Evolutionary conservation across 2,797 vertebrate genomes (phyloP).

Genomic region (Megalops cyprinoides): DNA sequence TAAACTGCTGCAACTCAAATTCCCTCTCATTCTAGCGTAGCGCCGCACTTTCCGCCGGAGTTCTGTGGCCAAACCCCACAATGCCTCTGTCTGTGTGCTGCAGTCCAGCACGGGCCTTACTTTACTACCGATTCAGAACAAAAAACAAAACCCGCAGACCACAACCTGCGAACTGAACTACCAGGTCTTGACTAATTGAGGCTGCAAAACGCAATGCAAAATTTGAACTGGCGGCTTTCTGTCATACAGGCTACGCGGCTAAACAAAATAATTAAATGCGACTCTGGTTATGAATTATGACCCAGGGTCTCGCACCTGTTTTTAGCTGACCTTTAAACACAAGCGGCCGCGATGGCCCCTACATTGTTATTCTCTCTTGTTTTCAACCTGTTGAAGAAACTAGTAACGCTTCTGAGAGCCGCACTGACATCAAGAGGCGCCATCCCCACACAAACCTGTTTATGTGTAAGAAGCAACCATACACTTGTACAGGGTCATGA

Average conservation of each 20-base stretch:
- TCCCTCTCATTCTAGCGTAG: not conserved
- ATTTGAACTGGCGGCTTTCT: not conserved
- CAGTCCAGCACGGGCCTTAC: too few relatives aligned
- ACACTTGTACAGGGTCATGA: not conserved
- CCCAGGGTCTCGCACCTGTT: too few relatives aligned
- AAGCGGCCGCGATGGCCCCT: constrained; percentile 9
- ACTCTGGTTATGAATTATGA: not conserved
- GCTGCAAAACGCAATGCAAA: not conserved
- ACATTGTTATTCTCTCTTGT: constrained; percentile 12
- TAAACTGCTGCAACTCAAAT: not conserved
- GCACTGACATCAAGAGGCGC: not conserved
- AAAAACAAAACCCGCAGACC: too few relatives aligned
- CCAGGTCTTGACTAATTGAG: not conserved
- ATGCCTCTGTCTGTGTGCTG: too few relatives aligned
- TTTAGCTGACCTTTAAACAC: too few relatives aligned
- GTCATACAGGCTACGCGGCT: not conserved
- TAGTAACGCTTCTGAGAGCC: constrained; percentile 5
- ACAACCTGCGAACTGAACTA: not conserved
- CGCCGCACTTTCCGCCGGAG: too few relatives aligned
- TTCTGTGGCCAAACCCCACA: too few relatives aligned
- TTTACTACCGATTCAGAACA: too few relatives aligned
- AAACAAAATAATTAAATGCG: not conserved
- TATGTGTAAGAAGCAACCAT: constrained; percentile 3
- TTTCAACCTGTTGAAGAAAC: constrained; percentile 62
- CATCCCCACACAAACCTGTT: not conserved